Evolutionary conservation across 2,113 vertebrate species (phyloP).

Genomic region (Butastur rufipennis): DNA sequence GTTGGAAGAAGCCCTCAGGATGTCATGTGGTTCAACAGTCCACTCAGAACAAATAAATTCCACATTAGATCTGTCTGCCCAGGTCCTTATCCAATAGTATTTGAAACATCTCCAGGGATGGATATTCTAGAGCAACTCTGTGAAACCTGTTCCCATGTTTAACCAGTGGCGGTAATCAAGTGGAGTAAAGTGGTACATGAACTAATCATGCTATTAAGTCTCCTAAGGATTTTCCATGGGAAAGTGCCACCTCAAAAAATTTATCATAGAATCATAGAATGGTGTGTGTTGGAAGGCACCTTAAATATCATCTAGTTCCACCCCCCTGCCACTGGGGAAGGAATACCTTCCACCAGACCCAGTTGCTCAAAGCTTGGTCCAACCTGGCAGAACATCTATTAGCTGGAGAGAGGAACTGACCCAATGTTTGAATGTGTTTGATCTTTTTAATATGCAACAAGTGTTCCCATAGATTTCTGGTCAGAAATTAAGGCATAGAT

Average conservation of each 20-base stretch:
- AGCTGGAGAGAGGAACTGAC: neutral
- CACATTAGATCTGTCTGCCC: neutral
- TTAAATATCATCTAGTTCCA: neutral
- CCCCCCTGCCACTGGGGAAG: neutral
- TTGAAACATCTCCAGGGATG: neutral
- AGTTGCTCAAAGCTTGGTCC: neutral
- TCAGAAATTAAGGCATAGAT: neutral
- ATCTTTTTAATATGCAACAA: neutral
- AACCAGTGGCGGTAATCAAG: neutral
- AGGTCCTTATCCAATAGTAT: neutral
- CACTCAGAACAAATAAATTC: neutral
- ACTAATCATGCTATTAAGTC: neutral
- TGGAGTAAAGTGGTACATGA: neutral
- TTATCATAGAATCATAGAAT: neutral
- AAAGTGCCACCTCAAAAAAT: neutral
- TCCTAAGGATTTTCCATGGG: neutral
- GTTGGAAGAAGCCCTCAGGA: neutral
- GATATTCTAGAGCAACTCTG: neutral
- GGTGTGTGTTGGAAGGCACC: neutral
- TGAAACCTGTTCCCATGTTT: neutral
- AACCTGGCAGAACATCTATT: neutral
- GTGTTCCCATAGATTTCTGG: neutral
- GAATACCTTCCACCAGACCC: neutral
- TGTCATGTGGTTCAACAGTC: neutral
- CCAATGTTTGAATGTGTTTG: neutral